phyloP scores from a whole-genome alignment of 2,888 invertebrate genomes.

The Yponomeuta sedellus region DNA sequence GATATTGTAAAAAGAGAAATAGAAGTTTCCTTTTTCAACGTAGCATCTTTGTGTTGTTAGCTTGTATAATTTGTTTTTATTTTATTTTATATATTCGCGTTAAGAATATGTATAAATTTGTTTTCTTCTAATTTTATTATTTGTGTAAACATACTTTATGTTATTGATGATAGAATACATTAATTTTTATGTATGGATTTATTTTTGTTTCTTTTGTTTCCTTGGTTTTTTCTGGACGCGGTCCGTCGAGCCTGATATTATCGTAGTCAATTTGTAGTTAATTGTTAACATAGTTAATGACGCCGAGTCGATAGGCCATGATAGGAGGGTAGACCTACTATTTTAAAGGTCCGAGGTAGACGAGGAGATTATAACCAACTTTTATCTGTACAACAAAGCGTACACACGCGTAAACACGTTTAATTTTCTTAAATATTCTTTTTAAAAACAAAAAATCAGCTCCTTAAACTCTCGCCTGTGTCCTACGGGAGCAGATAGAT shows the following conservation, averaged over 20 bases:
- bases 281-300: no score
- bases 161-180: constrained; percentile 76
- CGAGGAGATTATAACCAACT: no score
- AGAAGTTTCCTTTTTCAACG: constrained; percentile 61
- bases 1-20: constrained; percentile 68
- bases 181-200: constrained; percentile 73
- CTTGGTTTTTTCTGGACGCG: constrained; percentile 32
- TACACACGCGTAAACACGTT: no score
- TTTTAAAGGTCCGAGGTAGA: no score
- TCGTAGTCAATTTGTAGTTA: not conserved
- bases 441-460: no score
- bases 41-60: constrained; percentile 68
- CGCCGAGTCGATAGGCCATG: no score
- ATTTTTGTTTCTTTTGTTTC: constrained; percentile 58
- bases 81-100: constrained; percentile 53
- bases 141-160: constrained; percentile 73
- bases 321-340: no score
- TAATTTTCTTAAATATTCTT: no score
- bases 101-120: constrained; percentile 75
- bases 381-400: no score
- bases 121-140: constrained; percentile 75
- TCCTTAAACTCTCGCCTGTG: no score
- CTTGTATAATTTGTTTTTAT: constrained; percentile 71
- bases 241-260: constrained; percentile 5
- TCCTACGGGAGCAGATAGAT: no score